Percentiles rank a stretch among this genome's conserved stretches.
phyloP scores from a whole-genome alignment of 2,888 invertebrate genomes.

The Colletes collaris region DNA sequence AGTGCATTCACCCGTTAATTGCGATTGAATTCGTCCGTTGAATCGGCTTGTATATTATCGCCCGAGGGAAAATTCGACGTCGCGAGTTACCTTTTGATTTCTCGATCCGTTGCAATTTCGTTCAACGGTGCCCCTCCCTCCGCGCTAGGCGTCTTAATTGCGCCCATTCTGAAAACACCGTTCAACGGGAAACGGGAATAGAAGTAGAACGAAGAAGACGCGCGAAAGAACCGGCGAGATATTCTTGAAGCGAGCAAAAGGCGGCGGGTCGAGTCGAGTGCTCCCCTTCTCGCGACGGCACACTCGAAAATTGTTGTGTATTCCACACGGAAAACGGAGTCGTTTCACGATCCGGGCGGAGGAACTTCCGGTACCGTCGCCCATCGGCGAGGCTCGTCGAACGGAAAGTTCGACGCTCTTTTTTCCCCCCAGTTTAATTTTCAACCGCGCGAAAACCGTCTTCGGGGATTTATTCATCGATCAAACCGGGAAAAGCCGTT shows the following conservation, averaged over 20 bases:
- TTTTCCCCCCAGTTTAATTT: neutral
- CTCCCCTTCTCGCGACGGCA: slow-evolving; percentile 14
- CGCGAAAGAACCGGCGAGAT: slow-evolving; percentile 50
- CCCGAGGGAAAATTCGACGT: slow-evolving; percentile 14
- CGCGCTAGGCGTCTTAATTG: slow-evolving; percentile 60
- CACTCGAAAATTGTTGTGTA: slow-evolving; percentile 37
- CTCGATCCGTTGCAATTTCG: slow-evolving; percentile 53
- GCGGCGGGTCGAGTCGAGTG: slow-evolving; percentile 19
- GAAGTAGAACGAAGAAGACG: slow-evolving; percentile 32
- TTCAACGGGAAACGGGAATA: slow-evolving; percentile 45
- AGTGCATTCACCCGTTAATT: slow-evolving; percentile 38
- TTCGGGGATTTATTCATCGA: slow-evolving; percentile 29
- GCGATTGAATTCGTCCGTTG: slow-evolving; percentile 38
- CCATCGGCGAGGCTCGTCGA: neutral
- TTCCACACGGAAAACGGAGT: slow-evolving; percentile 28
- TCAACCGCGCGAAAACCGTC: slow-evolving; percentile 11
- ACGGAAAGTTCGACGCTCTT: neutral
- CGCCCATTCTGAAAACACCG: slow-evolving; percentile 62
- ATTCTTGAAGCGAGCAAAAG: slow-evolving; percentile 42
- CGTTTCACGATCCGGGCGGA: slow-evolving; percentile 22
- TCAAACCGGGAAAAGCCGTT: neutral
- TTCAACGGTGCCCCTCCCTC: slow-evolving; percentile 21
- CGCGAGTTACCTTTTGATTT: slow-evolving; percentile 49
- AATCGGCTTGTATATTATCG: slow-evolving; percentile 16
- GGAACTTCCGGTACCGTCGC: neutral